Percentiles rank a stretch among this genome's conserved stretches.
phyloP scores from a whole-genome alignment of 2,113 vertebrate genomes.

The Mungos mungo region DNA sequence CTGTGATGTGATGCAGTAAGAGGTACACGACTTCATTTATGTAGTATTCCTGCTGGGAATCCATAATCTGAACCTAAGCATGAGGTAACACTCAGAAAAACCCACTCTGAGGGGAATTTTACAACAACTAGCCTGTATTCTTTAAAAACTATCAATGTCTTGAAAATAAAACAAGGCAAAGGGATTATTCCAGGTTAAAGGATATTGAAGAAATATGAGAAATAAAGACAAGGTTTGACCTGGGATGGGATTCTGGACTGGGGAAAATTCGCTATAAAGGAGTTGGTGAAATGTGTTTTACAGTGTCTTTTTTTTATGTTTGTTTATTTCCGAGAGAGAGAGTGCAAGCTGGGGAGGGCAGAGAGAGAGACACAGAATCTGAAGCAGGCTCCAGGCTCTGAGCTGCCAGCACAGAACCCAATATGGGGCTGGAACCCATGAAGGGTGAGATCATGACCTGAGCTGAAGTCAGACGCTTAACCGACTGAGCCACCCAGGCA shows the following conservation, averaged over 20 bases:
- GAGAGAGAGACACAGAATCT: no score
- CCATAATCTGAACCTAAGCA: neutral
- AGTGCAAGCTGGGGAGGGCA: no score
- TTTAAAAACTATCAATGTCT: neutral
- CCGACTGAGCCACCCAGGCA: no score
- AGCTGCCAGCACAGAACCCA: no score
- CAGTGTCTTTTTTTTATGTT: no score
- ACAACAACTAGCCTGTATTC: neutral
- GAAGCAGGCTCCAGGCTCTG: no score
- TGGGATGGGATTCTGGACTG: neutral
- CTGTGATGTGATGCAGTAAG: neutral
- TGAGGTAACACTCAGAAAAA: neutral
- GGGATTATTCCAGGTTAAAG: neutral
- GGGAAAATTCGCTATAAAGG: neutral
- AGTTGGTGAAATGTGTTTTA: neutral
- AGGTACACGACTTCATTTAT: neutral
- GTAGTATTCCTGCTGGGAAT: neutral
- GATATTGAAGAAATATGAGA: neutral
- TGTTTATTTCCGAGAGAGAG: no score
- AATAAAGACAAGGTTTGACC: neutral
- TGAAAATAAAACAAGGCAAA: constrained; percentile 22
- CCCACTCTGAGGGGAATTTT: neutral
- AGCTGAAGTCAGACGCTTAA: no score
- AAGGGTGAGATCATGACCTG: no score
- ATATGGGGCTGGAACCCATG: no score